A percentile compares a stretch with the other conserved stretches of the same genome.
These are phyloP conservation scores for Rhinichthys osculus DNA, from an alignment of 2,797 vertebrate genomes.

Conservation along the genomic window DNA sequence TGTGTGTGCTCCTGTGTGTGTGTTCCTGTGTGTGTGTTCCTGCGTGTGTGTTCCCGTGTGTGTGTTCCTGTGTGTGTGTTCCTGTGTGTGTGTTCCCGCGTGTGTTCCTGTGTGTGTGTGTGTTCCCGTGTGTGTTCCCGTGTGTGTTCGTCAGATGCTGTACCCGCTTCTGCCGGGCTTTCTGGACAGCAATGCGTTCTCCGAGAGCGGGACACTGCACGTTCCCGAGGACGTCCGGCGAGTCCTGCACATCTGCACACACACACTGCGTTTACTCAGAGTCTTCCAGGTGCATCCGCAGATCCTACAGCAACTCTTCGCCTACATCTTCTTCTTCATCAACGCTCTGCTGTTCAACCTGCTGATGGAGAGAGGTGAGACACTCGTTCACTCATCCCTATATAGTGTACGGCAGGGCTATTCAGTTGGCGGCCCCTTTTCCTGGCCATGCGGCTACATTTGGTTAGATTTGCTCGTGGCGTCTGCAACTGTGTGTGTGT, in stretches of 20 bases:
- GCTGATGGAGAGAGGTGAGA: slow-evolving; percentile 82
- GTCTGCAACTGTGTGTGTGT: too few species aligned
- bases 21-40: too few species aligned
- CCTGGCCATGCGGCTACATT: too few species aligned
- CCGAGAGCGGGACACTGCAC: slow-evolving; percentile 58
- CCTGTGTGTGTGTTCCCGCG: too few species aligned
- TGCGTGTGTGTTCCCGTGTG: neutral
- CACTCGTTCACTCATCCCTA: too few species aligned
- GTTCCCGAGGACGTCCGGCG: slow-evolving; percentile 69
- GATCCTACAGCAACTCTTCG: slow-evolving; percentile 78
- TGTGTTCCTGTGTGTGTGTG: too few species aligned
- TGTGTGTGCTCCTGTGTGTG: too few species aligned
- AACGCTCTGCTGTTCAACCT: slow-evolving; percentile 84
- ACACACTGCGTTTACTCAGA: slow-evolving; percentile 70
- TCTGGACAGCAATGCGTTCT: slow-evolving; percentile 80
- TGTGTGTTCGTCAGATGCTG: slow-evolving; percentile 69
- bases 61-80: too few species aligned
- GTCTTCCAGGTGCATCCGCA: slow-evolving; percentile 77
- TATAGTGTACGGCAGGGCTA: too few species aligned
- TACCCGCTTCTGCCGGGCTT: slow-evolving; percentile 77
- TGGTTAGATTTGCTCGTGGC: too few species aligned
- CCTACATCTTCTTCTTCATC: slow-evolving; percentile 85
- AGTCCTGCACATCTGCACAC: slow-evolving; percentile 72
- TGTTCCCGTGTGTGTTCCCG: too few species aligned
- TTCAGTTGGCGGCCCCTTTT: too few species aligned